phyloP scores from a whole-genome alignment of 2,113 vertebrate species.

The Furnarius figulus region DNA sequence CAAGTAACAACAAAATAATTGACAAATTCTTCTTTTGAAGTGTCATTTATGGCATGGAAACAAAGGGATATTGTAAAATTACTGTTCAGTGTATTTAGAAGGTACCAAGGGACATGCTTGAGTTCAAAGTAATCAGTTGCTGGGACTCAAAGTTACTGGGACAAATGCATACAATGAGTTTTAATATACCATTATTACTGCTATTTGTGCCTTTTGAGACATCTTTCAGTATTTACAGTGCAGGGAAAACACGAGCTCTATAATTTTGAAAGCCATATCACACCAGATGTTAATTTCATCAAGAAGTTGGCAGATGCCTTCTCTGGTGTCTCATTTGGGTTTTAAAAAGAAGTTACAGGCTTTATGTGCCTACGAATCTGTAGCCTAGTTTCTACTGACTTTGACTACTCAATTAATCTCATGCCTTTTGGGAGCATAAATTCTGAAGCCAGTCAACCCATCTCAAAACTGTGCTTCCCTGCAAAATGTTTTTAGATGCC shows the following conservation, averaged over 20 bases:
- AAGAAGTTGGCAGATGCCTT: neutral
- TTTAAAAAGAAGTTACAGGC: neutral
- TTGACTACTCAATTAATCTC: neutral
- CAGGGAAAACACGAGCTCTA: neutral
- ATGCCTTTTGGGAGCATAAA: neutral
- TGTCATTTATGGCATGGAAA: neutral
- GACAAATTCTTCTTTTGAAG: neutral
- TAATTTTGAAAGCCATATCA: neutral
- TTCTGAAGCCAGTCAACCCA: neutral
- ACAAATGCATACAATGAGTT: neutral
- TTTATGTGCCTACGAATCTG: neutral
- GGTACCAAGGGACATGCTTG: accelerated
- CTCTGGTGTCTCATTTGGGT: neutral
- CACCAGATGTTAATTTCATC: neutral
- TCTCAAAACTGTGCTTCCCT: neutral
- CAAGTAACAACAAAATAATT: neutral
- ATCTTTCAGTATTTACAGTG: neutral
- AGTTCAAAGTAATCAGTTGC: neutral
- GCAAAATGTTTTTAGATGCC: neutral
- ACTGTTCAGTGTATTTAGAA: neutral
- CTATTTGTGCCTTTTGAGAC: neutral
- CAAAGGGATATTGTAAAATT: neutral
- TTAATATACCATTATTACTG: neutral
- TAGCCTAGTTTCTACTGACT: neutral
- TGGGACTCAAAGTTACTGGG: neutral